Conservation (phyloP, 2,113 vertebrate species). For the Chiloscyllium plagiosum region DNA sequence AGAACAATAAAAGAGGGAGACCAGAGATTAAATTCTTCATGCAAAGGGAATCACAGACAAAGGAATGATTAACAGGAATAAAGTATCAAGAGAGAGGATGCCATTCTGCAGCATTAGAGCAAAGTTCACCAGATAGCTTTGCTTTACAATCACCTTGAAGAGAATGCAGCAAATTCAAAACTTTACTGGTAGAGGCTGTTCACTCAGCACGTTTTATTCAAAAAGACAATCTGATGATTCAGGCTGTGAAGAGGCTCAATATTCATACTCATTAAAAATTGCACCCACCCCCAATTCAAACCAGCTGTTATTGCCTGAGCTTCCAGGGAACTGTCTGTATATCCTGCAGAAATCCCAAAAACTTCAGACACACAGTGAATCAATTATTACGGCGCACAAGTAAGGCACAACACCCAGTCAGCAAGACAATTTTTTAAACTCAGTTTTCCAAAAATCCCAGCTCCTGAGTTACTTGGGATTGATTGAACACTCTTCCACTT, state of each 20-base stretch:
- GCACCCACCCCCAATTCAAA: not conserved
- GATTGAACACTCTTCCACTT: not conserved
- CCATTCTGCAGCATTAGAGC: not conserved
- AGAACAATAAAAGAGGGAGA: not conserved
- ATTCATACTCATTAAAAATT: not conserved
- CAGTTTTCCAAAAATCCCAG: not conserved
- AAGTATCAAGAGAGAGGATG: not conserved
- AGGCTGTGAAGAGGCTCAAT: not conserved
- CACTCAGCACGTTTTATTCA: not conserved
- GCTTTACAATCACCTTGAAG: not conserved
- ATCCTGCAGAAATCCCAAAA: not conserved
- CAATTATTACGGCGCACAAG: not conserved
- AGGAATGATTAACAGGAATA: not conserved
- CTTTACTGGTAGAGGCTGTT: not conserved
- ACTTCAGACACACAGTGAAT: slow-evolving; percentile 1
- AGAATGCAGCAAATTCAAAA: not conserved
- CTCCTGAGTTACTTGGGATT: not conserved
- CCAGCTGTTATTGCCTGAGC: not conserved
- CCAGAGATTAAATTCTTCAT: not conserved
- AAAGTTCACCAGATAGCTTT: not conserved
- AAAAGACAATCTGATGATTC: not conserved
- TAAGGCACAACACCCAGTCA: not conserved
- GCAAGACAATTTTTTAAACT: not conserved
- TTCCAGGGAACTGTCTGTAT: slow-evolving; percentile 12
- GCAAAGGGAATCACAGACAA: not conserved